Evolutionary conservation across 2,888 invertebrate genomes (phyloP).

Genomic region (Acanthacorydalis orientalis): DNA sequence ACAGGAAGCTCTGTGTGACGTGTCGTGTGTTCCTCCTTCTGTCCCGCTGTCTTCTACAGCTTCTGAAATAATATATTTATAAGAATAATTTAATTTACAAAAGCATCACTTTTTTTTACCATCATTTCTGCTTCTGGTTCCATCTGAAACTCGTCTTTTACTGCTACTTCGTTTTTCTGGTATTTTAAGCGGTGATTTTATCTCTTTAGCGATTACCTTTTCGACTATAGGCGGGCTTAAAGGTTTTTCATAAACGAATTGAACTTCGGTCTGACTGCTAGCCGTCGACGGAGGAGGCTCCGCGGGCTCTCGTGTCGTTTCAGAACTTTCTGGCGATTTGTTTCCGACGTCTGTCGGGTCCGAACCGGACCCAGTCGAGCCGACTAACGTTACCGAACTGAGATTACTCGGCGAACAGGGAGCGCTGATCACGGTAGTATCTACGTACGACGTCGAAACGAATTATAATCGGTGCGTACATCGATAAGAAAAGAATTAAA

Average conservation of each 20-base stretch:
- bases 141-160: slow-evolving; percentile 8
- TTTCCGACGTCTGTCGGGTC: slow-evolving; percentile 16
- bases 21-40: slow-evolving; percentile 13
- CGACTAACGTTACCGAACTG: slow-evolving; percentile 55
- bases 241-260: slow-evolving; percentile 15
- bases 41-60: neutral
- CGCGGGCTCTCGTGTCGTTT: neutral
- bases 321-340: slow-evolving; percentile 5
- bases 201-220: neutral
- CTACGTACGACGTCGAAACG: slow-evolving; percentile 15
- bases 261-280: slow-evolving; percentile 10
- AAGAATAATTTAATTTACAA: neutral
- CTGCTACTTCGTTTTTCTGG: slow-evolving; percentile 4
- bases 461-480: neutral
- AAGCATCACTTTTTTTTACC: neutral
- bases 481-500: neutral
- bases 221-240: slow-evolving; percentile 11
- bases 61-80: neutral
- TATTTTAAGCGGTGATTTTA: slow-evolving; percentile 5
- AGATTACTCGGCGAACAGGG: slow-evolving; percentile 59
- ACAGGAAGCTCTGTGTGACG: slow-evolving; percentile 19
- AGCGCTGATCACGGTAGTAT: slow-evolving; percentile 31
- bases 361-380: slow-evolving; percentile 33
- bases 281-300: slow-evolving; percentile 1
- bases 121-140: neutral